Base-by-base conservation (phyloP, 2,113 vertebrate species). In the rabbit (Oryctolagus cuniculus) region DNA sequence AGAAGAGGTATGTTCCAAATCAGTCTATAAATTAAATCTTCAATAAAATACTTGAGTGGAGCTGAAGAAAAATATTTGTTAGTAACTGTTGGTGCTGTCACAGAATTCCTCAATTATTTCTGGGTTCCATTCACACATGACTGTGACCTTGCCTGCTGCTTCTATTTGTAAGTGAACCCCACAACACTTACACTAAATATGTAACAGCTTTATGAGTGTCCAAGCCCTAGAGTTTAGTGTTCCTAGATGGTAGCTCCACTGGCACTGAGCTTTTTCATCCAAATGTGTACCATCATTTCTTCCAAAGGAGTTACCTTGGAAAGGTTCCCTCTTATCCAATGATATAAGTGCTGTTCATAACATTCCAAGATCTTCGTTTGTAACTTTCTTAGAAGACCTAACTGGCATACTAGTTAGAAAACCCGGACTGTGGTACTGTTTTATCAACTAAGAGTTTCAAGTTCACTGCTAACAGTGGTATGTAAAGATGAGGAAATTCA, bases 1-100 rank as follows among this genome's bases (percentile, higher is more conserved):
- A 95, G 93, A 75, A 94, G 95, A 72, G 72, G 58, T 34, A 88
- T 5, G 44, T 67, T 96, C 69, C 82, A 94, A 93, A 27, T 96
- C 34, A 97, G 51, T 67, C 22, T 69, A 51, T 44, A 79, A 78
- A 51, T 82, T 70, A 72, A 78, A 95, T 34, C 85, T 92, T 79
- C 19, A 92, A 67, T 27, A 87, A 87, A 88, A 64, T 61, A 67
- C 86, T 3, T 8, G 36, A 95, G 61, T 34, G 82, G 75, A 90
- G 10, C 64, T 83, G 17, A 88, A 85, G 58, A 84, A 77, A 90
- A 36, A 15, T 44, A 36, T 31, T 3, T 31, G 29, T 79, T 72
- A 91, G 75, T 31, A 81, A 66, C 38, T 90, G 34, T 34, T 27
- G 80, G 29, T 89, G 55, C 25, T 85, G 25, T 31, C 55, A 74